Conservation (phyloP, 1,140 invertebrate species). For the Ips typographus region DNA sequence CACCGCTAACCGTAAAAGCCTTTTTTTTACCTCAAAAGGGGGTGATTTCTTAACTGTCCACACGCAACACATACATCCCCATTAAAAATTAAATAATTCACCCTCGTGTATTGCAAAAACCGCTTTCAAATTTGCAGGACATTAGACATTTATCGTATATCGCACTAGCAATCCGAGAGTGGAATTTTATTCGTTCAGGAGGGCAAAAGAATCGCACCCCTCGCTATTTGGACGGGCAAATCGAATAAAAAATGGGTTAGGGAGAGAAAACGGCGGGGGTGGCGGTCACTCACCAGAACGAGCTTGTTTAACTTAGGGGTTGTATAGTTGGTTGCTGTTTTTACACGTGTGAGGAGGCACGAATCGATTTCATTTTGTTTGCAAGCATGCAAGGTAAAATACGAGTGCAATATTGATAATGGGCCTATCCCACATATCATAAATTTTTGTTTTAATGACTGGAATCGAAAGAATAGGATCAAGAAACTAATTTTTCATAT, state of each 20-base stretch:
- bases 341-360: background rate
- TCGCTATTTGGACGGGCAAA: constrained; percentile 7
- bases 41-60: too few species aligned
- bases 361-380: too few species aligned
- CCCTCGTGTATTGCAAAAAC: background rate
- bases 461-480: too few species aligned
- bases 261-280: constrained; percentile 14
- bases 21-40: too few species aligned
- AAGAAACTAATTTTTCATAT: too few species aligned
- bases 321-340: background rate
- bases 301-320: constrained; percentile 16
- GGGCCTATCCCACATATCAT: too few species aligned
- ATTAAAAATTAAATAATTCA: background rate
- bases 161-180: background rate
- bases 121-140: background rate
- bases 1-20: too few species aligned
- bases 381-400: too few species aligned
- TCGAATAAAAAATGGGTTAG: constrained; percentile 29
- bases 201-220: constrained; percentile 11
- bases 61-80: too few species aligned
- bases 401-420: too few species aligned
- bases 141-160: too few species aligned
- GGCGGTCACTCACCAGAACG: constrained; percentile 24
- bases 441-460: too few species aligned
- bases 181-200: constrained; percentile 1